phyloP scores from a whole-genome alignment of 2,797 vertebrate species.

The Girardinus metallicus region DNA sequence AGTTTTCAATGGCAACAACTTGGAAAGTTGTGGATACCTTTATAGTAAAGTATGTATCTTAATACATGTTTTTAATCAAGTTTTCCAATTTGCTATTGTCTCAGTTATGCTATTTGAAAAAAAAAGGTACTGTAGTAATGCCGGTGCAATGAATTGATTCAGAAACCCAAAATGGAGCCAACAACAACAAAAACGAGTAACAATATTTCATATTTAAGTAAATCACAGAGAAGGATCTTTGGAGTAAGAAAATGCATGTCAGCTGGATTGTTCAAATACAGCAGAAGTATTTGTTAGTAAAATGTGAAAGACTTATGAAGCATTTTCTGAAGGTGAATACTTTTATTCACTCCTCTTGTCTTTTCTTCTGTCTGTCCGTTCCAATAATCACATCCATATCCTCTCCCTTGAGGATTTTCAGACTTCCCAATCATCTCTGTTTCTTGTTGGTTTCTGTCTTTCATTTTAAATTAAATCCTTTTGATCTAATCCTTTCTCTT shows the following conservation, averaged over 20 bases:
- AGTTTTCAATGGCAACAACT: not conserved
- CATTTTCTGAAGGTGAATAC: not conserved
- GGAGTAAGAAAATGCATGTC: not conserved
- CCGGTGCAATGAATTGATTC: not conserved
- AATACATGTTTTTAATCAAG: not conserved
- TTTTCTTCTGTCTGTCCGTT: not conserved
- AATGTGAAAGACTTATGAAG: not conserved
- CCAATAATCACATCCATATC: not conserved
- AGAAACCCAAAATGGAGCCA: not conserved
- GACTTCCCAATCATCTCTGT: not conserved
- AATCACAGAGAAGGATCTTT: not conserved
- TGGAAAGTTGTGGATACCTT: not conserved
- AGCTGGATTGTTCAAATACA: not conserved
- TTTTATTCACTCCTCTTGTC: not conserved
- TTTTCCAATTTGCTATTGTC: not conserved
- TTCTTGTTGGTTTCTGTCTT: not conserved
- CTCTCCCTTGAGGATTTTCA: slow-evolving; percentile 1
- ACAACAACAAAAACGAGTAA: not conserved
- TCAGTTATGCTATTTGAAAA: not conserved
- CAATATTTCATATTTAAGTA: not conserved
- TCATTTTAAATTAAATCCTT: slow-evolving; percentile 3
- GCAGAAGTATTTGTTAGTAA: not conserved
- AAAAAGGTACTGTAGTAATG: not conserved
- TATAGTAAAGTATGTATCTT: not conserved
- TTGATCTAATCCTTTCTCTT: slow-evolving; percentile 11